Evolutionary conservation across 2,797 vertebrate genomes (phyloP), one percentile per base, ranked within the genome.

Genomic region (Helarctos malayanus): DNA sequence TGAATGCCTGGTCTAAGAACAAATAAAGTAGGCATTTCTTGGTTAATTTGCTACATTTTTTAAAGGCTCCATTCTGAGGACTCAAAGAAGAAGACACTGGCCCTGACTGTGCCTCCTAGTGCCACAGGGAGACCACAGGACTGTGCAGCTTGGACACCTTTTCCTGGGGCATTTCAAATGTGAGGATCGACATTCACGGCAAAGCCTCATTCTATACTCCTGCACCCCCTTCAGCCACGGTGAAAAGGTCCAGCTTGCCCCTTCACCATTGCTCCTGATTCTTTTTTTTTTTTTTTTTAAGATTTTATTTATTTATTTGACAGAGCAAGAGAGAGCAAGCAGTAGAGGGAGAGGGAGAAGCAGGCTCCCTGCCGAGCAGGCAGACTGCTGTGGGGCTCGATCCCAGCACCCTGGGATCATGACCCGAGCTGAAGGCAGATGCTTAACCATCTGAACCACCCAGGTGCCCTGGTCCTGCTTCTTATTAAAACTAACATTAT

Each of bases 401-500:
- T 41, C 41, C 41, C 41, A 41, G 5, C 5, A 41, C 5, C 41
- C 41, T 41, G 41, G 41, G 41, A 41, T 41, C 41, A 41, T 41
- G 41, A 41, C 41, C 41, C 41, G 41, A 41, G 41, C 41, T 41
- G 41, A 41, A 41, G 41, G 41, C 41, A 41, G 41, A 41, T 41
- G 41, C 41, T 41, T 41, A 41, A 41, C 41, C 41, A 41, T 41
- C 41, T 41, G 41, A 41, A 41, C 41, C 5, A 41, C 41, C 41
- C 41, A 41, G 41, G 41, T 7, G 41, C 41, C 41, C 41, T 41
- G 41, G 41, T 59, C 25, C 3, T 65, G 49, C 78, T 61, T 90
- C 81, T 52, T 89, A 56, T 84, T 57, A 71, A 54, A 94, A 88
- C 21, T 35, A 71, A 82, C 27, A 57, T 88, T 90, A 56, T 57